Evolutionary conservation across 1,140 invertebrate species (phyloP).

Genomic region (Drosophila ironensis): DNA sequence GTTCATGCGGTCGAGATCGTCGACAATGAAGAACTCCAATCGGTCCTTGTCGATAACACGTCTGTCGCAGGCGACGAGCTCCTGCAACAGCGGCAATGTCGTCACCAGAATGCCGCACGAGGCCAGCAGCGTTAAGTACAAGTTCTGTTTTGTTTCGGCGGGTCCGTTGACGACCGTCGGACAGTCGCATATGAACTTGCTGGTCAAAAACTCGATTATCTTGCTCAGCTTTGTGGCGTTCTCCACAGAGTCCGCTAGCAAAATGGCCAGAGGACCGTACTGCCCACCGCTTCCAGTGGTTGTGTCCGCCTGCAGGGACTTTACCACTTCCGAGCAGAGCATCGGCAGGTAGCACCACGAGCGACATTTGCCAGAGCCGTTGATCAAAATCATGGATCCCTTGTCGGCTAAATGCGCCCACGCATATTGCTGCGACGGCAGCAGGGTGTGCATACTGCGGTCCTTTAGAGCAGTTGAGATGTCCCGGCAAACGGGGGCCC

Average conservation of each 20-base stretch:
- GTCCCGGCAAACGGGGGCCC: neutral
- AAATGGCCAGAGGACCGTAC: constrained; percentile 44
- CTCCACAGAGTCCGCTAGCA: constrained; percentile 27
- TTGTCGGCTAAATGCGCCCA: constrained; percentile 49
- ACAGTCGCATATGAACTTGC: too few species aligned
- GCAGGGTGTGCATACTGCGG: neutral
- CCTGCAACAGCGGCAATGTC: constrained; percentile 11
- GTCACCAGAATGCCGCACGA: constrained; percentile 53
- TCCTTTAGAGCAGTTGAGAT: constrained; percentile 1
- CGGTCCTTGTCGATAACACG: constrained; percentile 9
- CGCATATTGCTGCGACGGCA: constrained; percentile 23
- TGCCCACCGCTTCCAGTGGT: neutral
- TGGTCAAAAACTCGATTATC: constrained; percentile 20
- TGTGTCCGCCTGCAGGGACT: neutral
- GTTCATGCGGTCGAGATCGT: constrained; percentile 47
- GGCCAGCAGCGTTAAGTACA: constrained; percentile 26
- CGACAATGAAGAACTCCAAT: constrained; percentile 31
- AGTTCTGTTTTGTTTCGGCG: neutral
- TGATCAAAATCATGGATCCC: constrained; percentile 27
- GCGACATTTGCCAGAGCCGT: constrained; percentile 14
- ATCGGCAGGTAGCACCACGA: constrained; percentile 52
- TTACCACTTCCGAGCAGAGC: constrained; percentile 32
- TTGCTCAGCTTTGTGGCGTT: neutral
- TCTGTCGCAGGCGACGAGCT: too few species aligned
- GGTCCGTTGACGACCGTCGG: constrained; percentile 43